Evolutionary conservation across 2,113 vertebrate genomes (phyloP).

Genomic region (Speoplatyrhinus poulsoni): DNA sequence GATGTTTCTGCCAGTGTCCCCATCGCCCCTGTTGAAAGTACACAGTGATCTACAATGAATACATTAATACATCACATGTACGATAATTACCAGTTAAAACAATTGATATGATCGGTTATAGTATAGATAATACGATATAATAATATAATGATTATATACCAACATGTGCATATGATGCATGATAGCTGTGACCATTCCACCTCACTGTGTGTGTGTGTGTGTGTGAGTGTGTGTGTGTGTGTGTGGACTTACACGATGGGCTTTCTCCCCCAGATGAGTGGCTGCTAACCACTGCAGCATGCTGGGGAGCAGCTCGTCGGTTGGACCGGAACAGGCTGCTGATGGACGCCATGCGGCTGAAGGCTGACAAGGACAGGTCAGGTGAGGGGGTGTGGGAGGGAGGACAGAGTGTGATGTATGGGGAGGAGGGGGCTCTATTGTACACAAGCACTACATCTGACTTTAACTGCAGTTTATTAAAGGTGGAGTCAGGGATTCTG

Average conservation of each 20-base stretch:
- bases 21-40: conserved; percentile 55
- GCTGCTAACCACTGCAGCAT: background rate
- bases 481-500: no score
- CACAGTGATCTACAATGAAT: background rate
- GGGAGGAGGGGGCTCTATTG: background rate
- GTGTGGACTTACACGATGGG: conserved; percentile 43
- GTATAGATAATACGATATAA: no score
- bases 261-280: conserved; percentile 28
- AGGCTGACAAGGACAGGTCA: conserved; percentile 39
- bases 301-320: conserved; percentile 43
- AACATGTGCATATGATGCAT: background rate
- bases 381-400: background rate
- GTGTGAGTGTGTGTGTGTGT: background rate
- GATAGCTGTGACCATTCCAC: background rate
- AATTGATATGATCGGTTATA: background rate
- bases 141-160: background rate
- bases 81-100: background rate
- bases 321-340: conserved; percentile 67
- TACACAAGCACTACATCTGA: no score
- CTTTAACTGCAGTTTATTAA: no score
- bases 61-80: background rate
- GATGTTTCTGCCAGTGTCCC: conserved; percentile 50
- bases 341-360: conserved; percentile 68
- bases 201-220: background rate
- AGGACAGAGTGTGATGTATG: background rate